phyloP scores from a whole-genome alignment of 92 coral and sea anemone genomes.

The Epizoanthus stellaris region DNA sequence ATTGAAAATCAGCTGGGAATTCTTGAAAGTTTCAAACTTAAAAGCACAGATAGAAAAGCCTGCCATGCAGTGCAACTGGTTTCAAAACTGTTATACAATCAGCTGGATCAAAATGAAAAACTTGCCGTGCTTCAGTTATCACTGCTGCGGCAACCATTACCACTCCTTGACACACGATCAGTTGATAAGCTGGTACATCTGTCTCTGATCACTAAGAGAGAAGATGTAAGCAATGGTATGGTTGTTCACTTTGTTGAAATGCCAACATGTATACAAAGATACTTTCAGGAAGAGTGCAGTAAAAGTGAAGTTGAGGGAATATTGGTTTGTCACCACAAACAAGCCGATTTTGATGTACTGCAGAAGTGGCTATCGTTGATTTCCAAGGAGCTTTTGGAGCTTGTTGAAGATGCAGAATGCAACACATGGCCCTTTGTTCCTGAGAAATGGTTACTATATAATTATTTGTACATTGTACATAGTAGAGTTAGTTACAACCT shows the following conservation, averaged over 20 bases:
- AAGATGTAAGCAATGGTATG: constrained; percentile 6
- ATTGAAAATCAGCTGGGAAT: constrained; percentile 1
- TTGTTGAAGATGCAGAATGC: constrained; percentile 72
- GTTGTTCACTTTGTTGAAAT: constrained; percentile 24
- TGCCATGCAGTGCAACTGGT: not conserved
- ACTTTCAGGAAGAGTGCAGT: constrained; percentile 29
- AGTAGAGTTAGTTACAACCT: no score
- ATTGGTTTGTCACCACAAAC: not conserved
- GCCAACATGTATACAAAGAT: constrained; percentile 36
- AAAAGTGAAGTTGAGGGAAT: constrained; percentile 1
- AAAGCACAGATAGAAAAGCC: not conserved
- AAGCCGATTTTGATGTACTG: constrained; percentile 61
- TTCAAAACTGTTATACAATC: constrained; percentile 24
- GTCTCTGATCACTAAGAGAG: not conserved
- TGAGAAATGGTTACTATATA: constrained; percentile 84
- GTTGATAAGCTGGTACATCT: constrained; percentile 22
- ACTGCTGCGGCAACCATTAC: constrained; percentile 77
- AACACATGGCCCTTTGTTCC: constrained; percentile 98
- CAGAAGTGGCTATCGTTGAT: constrained; percentile 73
- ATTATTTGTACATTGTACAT: not conserved
- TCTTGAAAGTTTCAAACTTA: constrained; percentile 1
- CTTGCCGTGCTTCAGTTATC: constrained; percentile 61
- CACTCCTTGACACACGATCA: constrained; percentile 33
- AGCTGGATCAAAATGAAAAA: constrained; percentile 30
- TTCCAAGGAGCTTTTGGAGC: constrained; percentile 65